Percentiles rank a stretch among this genome's conserved stretches.
Evolutionary conservation across 2,113 vertebrate species (phyloP).

Genomic region (Chamaea fasciata): DNA sequence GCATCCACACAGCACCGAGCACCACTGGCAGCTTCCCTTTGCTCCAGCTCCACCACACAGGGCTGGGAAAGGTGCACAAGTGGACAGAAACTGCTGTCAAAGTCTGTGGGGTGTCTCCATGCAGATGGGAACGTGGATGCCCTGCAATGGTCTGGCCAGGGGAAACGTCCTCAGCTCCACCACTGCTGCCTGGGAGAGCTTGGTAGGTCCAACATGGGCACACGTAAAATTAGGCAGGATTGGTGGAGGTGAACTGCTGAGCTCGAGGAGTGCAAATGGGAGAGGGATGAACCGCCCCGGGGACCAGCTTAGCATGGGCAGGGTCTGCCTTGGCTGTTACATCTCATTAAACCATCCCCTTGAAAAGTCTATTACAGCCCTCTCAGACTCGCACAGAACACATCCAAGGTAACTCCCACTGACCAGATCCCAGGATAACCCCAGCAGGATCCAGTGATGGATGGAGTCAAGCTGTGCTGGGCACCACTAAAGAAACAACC

Average conservation of each 20-base stretch:
- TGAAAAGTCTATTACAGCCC: fast-evolving
- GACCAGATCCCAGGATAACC: not conserved
- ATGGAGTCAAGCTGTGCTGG: not conserved
- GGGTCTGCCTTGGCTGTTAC: not conserved
- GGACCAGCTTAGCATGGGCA: not conserved
- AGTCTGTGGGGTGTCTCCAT: not conserved
- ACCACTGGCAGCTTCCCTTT: fast-evolving
- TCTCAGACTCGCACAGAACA: not conserved
- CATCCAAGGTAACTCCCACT: no score
- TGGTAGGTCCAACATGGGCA: not conserved
- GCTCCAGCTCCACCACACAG: not conserved
- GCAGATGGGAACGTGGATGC: not conserved
- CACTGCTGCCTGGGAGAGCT: fast-evolving
- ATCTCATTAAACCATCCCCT: not conserved
- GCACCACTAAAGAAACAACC: not conserved
- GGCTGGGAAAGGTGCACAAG: not conserved
- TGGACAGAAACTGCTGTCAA: not conserved
- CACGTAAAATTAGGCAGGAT: fast-evolving
- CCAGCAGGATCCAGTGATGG: not conserved
- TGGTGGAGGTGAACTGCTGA: not conserved
- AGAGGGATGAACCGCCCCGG: not conserved
- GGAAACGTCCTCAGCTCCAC: not conserved
- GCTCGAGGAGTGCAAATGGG: fast-evolving
- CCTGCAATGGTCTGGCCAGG: not conserved
- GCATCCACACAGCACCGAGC: not conserved